Percentiles rank a stretch among this genome's conserved stretches.
Evolutionary conservation across 1,140 invertebrate species (phyloP).

Genomic region (Cyclina sinensis): DNA sequence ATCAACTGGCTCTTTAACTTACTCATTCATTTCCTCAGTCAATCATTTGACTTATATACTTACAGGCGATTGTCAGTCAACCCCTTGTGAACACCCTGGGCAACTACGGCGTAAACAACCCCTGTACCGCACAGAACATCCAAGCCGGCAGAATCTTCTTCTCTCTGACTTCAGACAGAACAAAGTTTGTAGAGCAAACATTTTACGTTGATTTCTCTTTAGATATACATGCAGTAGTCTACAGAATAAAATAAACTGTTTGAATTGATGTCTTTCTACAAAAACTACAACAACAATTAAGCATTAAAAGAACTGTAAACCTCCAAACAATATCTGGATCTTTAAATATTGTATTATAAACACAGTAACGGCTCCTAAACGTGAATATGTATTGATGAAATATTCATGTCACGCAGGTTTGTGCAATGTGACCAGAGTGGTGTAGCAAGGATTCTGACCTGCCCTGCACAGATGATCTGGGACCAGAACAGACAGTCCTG

Average conservation of each 20-base stretch:
- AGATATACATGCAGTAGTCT: too few relatives aligned
- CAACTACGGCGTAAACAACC: background rate
- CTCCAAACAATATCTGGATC: too few relatives aligned
- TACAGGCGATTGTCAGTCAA: slow-evolving; percentile 1
- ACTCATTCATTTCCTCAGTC: too few relatives aligned
- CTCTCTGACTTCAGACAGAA: slow-evolving; percentile 43
- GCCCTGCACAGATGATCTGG: slow-evolving; percentile 43
- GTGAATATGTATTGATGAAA: too few relatives aligned
- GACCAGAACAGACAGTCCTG: slow-evolving; percentile 56
- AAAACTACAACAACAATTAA: too few relatives aligned
- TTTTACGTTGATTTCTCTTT: background rate
- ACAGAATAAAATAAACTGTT: too few relatives aligned
- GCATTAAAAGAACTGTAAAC: too few relatives aligned
- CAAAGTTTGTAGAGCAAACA: slow-evolving; percentile 17
- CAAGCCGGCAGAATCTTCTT: slow-evolving; percentile 64
- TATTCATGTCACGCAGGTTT: slow-evolving; percentile 35
- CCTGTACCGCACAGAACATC: slow-evolving; percentile 60
- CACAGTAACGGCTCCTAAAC: background rate
- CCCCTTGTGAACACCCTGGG: background rate
- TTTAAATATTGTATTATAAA: background rate
- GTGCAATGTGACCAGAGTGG: slow-evolving; percentile 43
- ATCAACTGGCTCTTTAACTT: too few relatives aligned
- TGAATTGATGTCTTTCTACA: too few relatives aligned
- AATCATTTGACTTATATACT: too few relatives aligned
- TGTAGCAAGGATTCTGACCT: slow-evolving; percentile 21